Evolutionary conservation across 2,113 vertebrate genomes (phyloP).

Genomic region (Microtus oregoni): DNA sequence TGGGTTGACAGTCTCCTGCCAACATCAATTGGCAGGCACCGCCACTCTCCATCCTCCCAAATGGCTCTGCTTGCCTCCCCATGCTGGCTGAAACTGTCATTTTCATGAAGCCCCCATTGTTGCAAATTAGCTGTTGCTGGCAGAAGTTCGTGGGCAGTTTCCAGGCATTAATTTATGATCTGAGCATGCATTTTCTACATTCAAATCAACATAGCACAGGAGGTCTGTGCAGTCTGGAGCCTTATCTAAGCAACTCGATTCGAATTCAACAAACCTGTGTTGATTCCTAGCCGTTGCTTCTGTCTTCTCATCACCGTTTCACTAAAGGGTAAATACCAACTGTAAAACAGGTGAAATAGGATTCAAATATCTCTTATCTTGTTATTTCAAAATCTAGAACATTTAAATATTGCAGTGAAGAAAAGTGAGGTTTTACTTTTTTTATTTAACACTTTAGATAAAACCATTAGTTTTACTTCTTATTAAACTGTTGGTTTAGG

Average conservation of each 20-base stretch:
- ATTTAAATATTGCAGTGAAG: neutral
- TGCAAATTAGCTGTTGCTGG: constrained; percentile 77
- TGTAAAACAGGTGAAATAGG: neutral
- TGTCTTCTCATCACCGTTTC: neutral
- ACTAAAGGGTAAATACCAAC: neutral
- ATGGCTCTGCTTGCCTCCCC: neutral
- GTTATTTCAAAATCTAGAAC: neutral
- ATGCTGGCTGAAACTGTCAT: constrained; percentile 65
- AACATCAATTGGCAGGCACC: constrained; percentile 48
- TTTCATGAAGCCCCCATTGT: constrained; percentile 24
- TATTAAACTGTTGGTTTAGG: neutral
- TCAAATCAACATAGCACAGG: neutral
- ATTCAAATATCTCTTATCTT: neutral
- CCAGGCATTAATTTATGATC: constrained; percentile 78
- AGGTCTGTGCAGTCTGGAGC: constrained; percentile 55
- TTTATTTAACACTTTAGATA: constrained; percentile 28
- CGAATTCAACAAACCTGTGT: neutral
- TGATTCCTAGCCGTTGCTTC: constrained; percentile 28
- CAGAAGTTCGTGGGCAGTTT: constrained; percentile 74
- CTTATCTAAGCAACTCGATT: constrained; percentile 61
- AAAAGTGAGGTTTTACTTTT: neutral
- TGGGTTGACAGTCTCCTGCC: constrained; percentile 8
- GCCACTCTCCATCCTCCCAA: constrained; percentile 21
- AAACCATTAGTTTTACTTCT: neutral
- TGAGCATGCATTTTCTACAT: constrained; percentile 72